Evolutionary conservation across 35 echinoderm and acorn worm species (phyloP), one percentile per base, ranked within the genome.

Genomic region (Diadema setosum): DNA sequence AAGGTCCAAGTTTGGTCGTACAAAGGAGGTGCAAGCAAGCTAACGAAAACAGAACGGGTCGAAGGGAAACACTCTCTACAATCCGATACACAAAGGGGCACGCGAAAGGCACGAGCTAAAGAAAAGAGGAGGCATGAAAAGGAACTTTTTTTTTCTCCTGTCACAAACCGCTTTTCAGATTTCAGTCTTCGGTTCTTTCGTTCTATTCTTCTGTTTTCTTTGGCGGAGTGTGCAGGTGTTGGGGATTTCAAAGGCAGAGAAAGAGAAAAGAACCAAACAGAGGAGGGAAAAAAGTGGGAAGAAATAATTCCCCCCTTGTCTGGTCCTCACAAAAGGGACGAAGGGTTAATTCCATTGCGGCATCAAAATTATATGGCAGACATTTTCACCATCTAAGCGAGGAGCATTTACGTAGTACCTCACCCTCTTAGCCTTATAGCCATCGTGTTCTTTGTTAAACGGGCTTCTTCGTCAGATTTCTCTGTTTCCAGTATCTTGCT

Each of bases 41-140:
- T 9, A 3, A 36, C 39, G 73, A 78, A 41, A 78, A 36, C 39
- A 35, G 39, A 52, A 52, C 9, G 3, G 30, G 40, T 41, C 35
- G 44, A 78, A 39, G 40, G 44, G 44, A 42, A 78, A 20, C 24
- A 6, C 73, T 78, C 12, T 41, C 73, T 41, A 78, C 33, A 78
- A 78, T 78, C 73, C 39, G 3, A 78, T 78, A 78, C 73, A 78
- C 73, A 78, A 78, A 78, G 40, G n/a, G 63, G 1, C 63, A 67
- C 63, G 63, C 63, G 63, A 67, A 67, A 67, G 63, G 63, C 63
- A 67, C 63, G 63, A 67, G 63, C 63, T n/a, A n/a, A n/a, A n/a
- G n/a, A n/a, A n/a, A n/a, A n/a, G n/a, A n/a, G n/a, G n/a, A n/a
- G n/a, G n/a, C n/a, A n/a, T n/a, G n/a, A n/a, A n/a, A n/a, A n/a